A percentile compares a stretch with the other conserved stretches of the same genome.
Conservation (phyloP, 1,140 invertebrate genomes). For the Drosophila lacteicornis region DNA sequence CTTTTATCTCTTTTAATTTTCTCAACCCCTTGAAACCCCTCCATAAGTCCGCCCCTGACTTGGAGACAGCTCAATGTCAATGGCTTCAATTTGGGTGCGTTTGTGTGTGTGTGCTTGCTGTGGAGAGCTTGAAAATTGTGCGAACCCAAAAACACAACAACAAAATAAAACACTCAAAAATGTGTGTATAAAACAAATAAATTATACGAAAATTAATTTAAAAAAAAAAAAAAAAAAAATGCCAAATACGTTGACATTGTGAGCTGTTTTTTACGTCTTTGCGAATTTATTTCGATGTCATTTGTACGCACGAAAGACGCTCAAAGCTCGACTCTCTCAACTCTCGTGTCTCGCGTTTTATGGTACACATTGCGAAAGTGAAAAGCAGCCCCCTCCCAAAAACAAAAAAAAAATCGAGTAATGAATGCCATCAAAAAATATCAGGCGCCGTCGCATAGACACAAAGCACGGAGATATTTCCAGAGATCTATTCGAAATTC, state of each 20-base stretch:
- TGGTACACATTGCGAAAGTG: slow-evolving; percentile 40
- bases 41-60: neutral
- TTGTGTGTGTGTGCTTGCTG: slow-evolving; percentile 13
- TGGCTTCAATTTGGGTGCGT: slow-evolving; percentile 50
- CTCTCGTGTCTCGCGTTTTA: slow-evolving; percentile 15
- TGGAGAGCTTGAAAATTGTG: slow-evolving; percentile 50
- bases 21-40: neutral
- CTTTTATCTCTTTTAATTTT: too few species aligned
- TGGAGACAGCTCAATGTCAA: slow-evolving; percentile 75
- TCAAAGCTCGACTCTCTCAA: neutral
- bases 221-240: slow-evolving; percentile 28
- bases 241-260: slow-evolving; percentile 60
- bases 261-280: slow-evolving; percentile 6
- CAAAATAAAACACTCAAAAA: slow-evolving; percentile 14
- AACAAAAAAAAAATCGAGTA: slow-evolving; percentile 4
- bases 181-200: slow-evolving; percentile 43
- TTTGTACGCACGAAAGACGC: slow-evolving; percentile 29
- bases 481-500: slow-evolving; percentile 22
- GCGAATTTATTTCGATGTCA: slow-evolving; percentile 31
- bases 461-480: neutral
- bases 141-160: slow-evolving; percentile 44
- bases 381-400: slow-evolving; percentile 25
- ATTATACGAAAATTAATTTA: slow-evolving; percentile 47
- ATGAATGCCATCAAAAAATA: slow-evolving; percentile 1
- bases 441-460: neutral